Evolutionary conservation across 2,113 vertebrate genomes (phyloP).

Genomic region (Misgurnus mizolepis): DNA sequence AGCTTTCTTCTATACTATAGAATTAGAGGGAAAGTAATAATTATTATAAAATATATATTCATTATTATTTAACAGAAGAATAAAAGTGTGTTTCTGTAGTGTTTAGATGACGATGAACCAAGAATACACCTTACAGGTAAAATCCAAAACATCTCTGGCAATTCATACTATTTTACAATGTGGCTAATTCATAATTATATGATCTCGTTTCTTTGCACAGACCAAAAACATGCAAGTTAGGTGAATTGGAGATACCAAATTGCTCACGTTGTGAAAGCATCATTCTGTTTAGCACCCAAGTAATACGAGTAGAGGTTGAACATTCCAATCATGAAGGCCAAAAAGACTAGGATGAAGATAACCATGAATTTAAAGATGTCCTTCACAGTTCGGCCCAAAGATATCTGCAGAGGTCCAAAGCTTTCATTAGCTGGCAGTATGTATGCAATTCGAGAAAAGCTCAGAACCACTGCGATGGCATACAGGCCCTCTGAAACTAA

Average conservation of each 20-base stretch:
- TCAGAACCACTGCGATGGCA: constrained; percentile 93
- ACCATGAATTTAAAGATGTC: constrained; percentile 99
- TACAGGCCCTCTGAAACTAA: constrained; percentile 96
- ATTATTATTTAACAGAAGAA: no score
- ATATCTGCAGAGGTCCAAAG: constrained; percentile 96
- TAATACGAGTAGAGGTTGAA: constrained; percentile 98
- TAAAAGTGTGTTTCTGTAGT: no score
- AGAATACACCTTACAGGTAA: no score
- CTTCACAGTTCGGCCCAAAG: constrained; percentile 93
- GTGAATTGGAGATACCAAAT: no score
- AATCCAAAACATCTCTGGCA: no score
- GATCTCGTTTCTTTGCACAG: no score
- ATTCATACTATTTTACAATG: no score
- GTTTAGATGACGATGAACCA: no score
- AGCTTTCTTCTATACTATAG: constrained; percentile 94
- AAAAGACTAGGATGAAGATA: constrained; percentile 97
- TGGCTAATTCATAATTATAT: no score
- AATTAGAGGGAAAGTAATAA: neutral
- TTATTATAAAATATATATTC: no score
- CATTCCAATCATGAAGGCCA: constrained; percentile 99
- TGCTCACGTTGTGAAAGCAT: constrained; percentile 96
- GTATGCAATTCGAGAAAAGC: constrained; percentile 97
- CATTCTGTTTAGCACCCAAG: constrained; percentile 92
- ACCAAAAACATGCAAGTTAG: no score
- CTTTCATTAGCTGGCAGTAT: constrained; percentile 97